Base-by-base conservation (phyloP, 2,888 invertebrate species). In the Tachystola acroxantha region DNA sequence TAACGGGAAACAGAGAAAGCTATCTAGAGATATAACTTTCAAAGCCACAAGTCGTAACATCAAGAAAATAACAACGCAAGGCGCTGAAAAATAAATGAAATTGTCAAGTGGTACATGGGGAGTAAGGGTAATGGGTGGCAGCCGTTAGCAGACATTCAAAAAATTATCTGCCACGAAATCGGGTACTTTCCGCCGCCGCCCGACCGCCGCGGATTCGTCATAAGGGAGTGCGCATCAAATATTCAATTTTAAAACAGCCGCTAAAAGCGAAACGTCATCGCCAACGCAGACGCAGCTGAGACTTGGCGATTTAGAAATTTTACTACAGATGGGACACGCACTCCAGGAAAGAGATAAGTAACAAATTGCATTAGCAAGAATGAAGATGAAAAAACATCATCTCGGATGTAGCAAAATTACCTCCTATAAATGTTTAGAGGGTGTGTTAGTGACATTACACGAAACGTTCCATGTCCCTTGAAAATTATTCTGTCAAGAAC, bases 251-350 rank as follows among this genome's bases (percentile, higher is more conserved):
- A 86, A 86, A 86, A 84, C 79, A 79, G 65, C 74, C 82, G 85
- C 86, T 86, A 86, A 86, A 82, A 85, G 86, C 87, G 77, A 84
- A 85, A 84, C 70, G 86, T 85, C 86, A 85, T 86, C 79, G 82
- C 73, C 66, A 57, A 67, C 72, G 65, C 72, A 70, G 68, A 64
- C 79, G 68, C 86, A 86, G 86, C 82, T 86, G 86, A 71, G 85
- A 72, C 85, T 68, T 64, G 68, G 72, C 82, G 77, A 81, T 85
- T 80, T 81, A 82, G 74, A 79, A 77, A 80, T 81, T 81, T 77
- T 56, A 76, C 68, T 76, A 75, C 86, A 85, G 86, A 84, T 86
- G 86, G 80, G 77, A 69, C 82, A 75, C 81, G 80, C 56, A 29
- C 53, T 58, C 52, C 61, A 66, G 64, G 64, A 70, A 73, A 73